Conservation (phyloP, 2,797 vertebrate genomes). For the Girardinus metallicus region DNA sequence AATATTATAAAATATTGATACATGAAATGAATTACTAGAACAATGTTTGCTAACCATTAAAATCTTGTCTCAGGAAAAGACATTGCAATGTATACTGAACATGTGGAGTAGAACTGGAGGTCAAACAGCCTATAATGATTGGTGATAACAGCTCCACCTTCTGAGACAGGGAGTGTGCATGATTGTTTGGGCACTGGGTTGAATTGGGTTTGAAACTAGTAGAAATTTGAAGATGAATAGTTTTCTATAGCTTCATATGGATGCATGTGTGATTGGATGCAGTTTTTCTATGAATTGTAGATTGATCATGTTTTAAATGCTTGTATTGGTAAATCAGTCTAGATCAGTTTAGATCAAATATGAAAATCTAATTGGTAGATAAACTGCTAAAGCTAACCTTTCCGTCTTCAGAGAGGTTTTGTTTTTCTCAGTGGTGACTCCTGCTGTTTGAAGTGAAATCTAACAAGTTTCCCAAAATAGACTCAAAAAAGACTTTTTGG, state of each 20-base stretch:
- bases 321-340: not conserved
- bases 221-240: not conserved
- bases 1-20: not conserved
- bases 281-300: not conserved
- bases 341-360: not conserved
- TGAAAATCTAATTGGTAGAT: not conserved
- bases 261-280: not conserved
- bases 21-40: not conserved
- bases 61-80: not conserved
- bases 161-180: not conserved
- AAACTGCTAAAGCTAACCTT: not conserved
- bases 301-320: not conserved
- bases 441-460: not conserved
- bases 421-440: not conserved
- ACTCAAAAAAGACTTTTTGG: not conserved
- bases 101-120: not conserved
- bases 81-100: not conserved
- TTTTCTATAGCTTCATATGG: not conserved
- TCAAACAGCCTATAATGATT: not conserved
- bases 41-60: not conserved
- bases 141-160: not conserved
- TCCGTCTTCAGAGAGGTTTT: not conserved
- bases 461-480: not conserved
- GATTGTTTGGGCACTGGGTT: not conserved
- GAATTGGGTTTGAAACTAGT: not conserved